Percentiles rank a stretch among this genome's conserved stretches.
phyloP scores from a whole-genome alignment of 35 echinoderm and acorn worm species.

The Chiridota heheva region DNA sequence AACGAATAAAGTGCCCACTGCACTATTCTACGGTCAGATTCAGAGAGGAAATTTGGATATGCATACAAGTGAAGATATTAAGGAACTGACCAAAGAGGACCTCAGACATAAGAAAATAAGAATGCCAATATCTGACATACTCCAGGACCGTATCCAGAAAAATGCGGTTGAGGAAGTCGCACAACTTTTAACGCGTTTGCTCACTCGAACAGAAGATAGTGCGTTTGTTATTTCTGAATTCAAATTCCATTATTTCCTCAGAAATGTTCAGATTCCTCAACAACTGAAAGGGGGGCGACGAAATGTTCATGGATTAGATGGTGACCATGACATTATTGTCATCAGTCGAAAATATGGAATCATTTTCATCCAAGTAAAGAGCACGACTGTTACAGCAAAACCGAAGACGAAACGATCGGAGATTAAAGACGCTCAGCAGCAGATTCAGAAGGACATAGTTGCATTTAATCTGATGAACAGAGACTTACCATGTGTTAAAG shows the following conservation, averaged over 20 bases:
- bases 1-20: no score
- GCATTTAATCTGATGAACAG: constrained; percentile 40
- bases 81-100: no score
- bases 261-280: background rate
- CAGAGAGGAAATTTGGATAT: no score
- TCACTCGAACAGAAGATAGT: background rate
- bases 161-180: constrained; percentile 19
- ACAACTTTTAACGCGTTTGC: background rate
- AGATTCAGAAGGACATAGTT: background rate
- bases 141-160: background rate
- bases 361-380: constrained; percentile 24
- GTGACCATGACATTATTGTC: constrained; percentile 34
- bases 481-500: background rate
- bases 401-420: background rate
- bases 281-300: background rate
- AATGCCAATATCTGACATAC: no score
- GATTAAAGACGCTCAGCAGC: background rate
- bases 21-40: no score
- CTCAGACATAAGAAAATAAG: no score
- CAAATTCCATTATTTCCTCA: constrained; percentile 11
- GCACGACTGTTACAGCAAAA: background rate
- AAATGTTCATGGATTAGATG: background rate
- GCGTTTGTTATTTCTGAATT: constrained; percentile 38
- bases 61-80: no score
- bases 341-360: background rate